phyloP scores from a whole-genome alignment of 2,797 vertebrate genomes.

The Etheostoma perlongum region DNA sequence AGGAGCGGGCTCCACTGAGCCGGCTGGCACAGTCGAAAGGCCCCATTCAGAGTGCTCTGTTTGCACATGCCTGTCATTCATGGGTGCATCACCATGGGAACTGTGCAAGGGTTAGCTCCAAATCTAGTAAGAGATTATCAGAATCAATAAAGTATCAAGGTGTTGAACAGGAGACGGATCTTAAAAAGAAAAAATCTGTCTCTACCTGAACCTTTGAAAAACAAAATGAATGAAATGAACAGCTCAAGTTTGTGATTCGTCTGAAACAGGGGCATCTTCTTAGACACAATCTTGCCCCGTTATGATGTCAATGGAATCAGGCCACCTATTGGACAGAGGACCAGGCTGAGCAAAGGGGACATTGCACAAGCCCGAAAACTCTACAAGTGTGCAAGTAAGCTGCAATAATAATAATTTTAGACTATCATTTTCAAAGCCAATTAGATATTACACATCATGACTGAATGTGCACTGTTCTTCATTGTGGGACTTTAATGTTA shows the following conservation, averaged over 20 bases:
- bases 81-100: conserved; percentile 79
- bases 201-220: not conserved
- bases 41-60: conserved; percentile 75
- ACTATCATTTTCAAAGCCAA: not conserved
- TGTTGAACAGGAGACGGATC: conserved; percentile 26
- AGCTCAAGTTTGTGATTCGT: conserved; percentile 30
- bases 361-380: conserved; percentile 95
- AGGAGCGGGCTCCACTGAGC: conserved; percentile 77
- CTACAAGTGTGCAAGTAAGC: conserved; percentile 94
- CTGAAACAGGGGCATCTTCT: conserved; percentile 90
- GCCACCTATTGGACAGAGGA: conserved; percentile 94
- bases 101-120: conserved; percentile 55
- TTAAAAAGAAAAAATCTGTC: not conserved
- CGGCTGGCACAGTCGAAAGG: conserved; percentile 72
- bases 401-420: no score
- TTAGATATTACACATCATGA: not conserved
- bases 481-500: not conserved
- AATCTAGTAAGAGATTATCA: conserved; percentile 58
- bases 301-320: conserved; percentile 92
- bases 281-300: conserved; percentile 95
- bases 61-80: conserved; percentile 82
- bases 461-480: not conserved
- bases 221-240: not conserved
- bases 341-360: conserved; percentile 93
- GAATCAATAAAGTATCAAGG: conserved; percentile 67